These are phyloP conservation scores for Olivierus martensii DNA, from an alignment of 1,140 invertebrate genomes.

Conservation along the genomic window DNA sequence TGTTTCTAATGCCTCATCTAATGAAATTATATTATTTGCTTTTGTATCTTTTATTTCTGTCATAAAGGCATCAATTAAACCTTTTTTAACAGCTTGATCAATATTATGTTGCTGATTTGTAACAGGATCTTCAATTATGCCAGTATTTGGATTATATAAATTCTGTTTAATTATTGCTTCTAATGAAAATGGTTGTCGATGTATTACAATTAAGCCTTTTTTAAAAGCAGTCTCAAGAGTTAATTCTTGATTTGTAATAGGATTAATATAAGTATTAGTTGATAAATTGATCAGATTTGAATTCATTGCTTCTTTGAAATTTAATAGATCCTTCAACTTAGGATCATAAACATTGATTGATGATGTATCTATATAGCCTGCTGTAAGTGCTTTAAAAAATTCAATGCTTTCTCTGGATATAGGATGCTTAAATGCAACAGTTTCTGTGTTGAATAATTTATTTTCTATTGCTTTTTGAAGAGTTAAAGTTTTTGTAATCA, in stretches of 20 bases:
- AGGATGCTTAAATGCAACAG: neutral
- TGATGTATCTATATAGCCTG: slow-evolving; percentile 57
- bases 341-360: slow-evolving; percentile 57
- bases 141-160: slow-evolving; percentile 51
- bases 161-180: slow-evolving; percentile 54
- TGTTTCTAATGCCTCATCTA: slow-evolving; percentile 30
- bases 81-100: slow-evolving; percentile 57
- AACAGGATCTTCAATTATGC: slow-evolving; percentile 53
- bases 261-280: slow-evolving; percentile 34
- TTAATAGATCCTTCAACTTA: slow-evolving; percentile 54
- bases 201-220: slow-evolving; percentile 46
- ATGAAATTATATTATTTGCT: slow-evolving; percentile 40
- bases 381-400: slow-evolving; percentile 66
- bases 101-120: slow-evolving; percentile 53
- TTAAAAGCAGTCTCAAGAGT: slow-evolving; percentile 53
- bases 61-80: slow-evolving; percentile 64
- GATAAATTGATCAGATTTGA: slow-evolving; percentile 25
- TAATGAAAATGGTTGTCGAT: slow-evolving; percentile 52
- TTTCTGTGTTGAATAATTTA: slow-evolving; percentile 9
- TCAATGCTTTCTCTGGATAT: slow-evolving; percentile 45
- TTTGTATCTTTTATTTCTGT: slow-evolving; percentile 64
- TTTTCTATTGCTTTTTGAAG: slow-evolving; percentile 12
- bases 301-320: slow-evolving; percentile 41
- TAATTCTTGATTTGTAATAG: slow-evolving; percentile 48
- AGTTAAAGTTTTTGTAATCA: slow-evolving; percentile 4